Evolutionary conservation across 2,888 invertebrate species (phyloP), one percentile per base, ranked within the genome.

Genomic region (Drosophila buzzatii): DNA sequence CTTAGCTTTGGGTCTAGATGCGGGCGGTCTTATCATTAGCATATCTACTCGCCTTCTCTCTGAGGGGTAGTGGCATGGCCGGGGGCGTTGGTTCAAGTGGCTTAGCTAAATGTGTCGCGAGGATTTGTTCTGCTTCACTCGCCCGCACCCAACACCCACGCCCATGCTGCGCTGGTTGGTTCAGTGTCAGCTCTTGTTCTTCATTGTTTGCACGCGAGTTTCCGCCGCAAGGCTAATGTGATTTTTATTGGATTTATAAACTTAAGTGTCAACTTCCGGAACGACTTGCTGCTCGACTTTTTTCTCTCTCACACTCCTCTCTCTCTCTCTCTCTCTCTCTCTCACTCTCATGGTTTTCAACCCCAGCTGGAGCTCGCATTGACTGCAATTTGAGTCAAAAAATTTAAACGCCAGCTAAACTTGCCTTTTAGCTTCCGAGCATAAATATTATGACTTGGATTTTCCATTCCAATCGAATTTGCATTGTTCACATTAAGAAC

Each of bases 241-340:
- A 77, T 87, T 86, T 90, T 90, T 90, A 90, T 89, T 90, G 88
- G 85, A 89, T 88, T 88, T 88, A 79, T 76, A 89, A 83, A 83
- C 87, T 89, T 81, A 73, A 85, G 87, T 76, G 81, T 73, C 76
- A 89, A 86, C 84, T 88, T 85, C 76, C 88, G 82, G 58, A 55
- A 55, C 41, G 55, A 65, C 75, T 72, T 52, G 53, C 66, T 35
- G 76, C 61, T 49, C 66, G 65, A 62, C 37, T 60, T 47, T 69
- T 63, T 44, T 33, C 33, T 9, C 27, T 33, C 33, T 9, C 9
- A 1, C 33, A n/a, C 39, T 41, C 39, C 8, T 41, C 39, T 3
- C 39, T 6, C 37, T 57, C 45, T 20, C 18, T 41, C 42, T 18
- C 8, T 20, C 42, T 52, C 52, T 51, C 18, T 12, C 20, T 45